Base-by-base conservation (phyloP, 2,113 vertebrate genomes). In the Tinamus guttatus region DNA sequence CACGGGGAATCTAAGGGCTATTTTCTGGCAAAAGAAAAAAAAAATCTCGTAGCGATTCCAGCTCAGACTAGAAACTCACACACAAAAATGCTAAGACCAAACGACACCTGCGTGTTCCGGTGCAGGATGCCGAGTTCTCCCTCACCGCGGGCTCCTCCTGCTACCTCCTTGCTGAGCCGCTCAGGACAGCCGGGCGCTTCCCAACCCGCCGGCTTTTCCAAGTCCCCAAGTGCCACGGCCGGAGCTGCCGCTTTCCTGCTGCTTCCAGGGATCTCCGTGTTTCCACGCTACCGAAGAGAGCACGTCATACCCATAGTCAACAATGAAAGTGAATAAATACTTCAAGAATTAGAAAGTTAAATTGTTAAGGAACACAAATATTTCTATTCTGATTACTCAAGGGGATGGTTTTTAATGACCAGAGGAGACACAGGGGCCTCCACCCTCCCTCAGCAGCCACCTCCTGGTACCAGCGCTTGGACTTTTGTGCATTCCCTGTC, bases 291-390 rank as follows among this genome's bases (percentile, higher is more conserved):
- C 70, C 91, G 91, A 49, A 59, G 45, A 65, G 22, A 93, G 81
- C 93, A 91, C 64, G 51, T 70, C 94, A 95, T 81, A 78, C 87
- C 81, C 93, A 95, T 80, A 90, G 87, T 81, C 82, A 90, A 89
- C 51, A 85, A 81, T 89, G 89, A 90, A 94, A 95, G 93, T 85
- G 81, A 93, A 95, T 95, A 96, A 96, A 96, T 93, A 96, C 97
- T 96, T 97, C 93, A 93, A 91, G 88, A 95, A 94, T 96, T 54
- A 90, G 96, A 93, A 85, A 2, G 4, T 96, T 96, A 94, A 84
- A 75, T 28, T 93, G 86, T 86, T 97, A 81, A 92, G 94, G 68
- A 16, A 43, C 43, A 84, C 87, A 36, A 69, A 41, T 93, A 97
- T 97, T 97, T 98, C 97, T 92, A 85, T 38, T 89, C 81, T 80